phyloP scores from a whole-genome alignment of 2,888 invertebrate genomes.

The Bhutanitis thaidina region DNA sequence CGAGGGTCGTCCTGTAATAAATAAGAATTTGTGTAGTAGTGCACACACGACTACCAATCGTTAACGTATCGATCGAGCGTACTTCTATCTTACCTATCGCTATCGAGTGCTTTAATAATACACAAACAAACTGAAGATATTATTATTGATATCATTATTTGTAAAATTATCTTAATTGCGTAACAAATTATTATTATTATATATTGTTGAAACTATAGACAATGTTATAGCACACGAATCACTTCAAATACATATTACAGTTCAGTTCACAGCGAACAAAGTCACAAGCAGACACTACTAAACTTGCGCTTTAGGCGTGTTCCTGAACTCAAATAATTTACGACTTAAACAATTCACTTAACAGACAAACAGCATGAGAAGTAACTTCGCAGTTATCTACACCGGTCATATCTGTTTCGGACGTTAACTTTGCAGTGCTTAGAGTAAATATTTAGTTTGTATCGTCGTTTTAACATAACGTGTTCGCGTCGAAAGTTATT shows the following conservation, averaged over 20 bases:
- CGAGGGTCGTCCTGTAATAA: slow-evolving; percentile 68
- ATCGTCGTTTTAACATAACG: slow-evolving; percentile 9
- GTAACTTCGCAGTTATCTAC: slow-evolving; percentile 49
- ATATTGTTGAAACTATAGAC: no score
- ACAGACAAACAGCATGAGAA: slow-evolving; percentile 45
- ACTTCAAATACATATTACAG: slow-evolving; percentile 48
- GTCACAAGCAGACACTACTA: slow-evolving; percentile 55
- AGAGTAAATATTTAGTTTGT: slow-evolving; percentile 30
- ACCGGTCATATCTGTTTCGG: slow-evolving; percentile 61
- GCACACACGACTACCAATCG: slow-evolving; percentile 63
- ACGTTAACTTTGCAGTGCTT: slow-evolving; percentile 43
- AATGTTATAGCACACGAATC: slow-evolving; percentile 23
- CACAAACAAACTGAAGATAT: no score
- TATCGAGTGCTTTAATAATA: slow-evolving; percentile 25
- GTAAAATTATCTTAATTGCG: no score
- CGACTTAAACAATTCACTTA: slow-evolving; percentile 61
- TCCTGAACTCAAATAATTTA: slow-evolving; percentile 67
- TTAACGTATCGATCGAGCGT: slow-evolving; percentile 61
- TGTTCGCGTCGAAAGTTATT: slow-evolving; percentile 31
- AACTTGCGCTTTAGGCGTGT: slow-evolving; percentile 49
- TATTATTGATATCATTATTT: no score
- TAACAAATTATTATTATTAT: no score
- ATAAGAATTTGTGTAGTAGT: slow-evolving; percentile 70
- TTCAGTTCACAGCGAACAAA: slow-evolving; percentile 48
- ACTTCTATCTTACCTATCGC: slow-evolving; percentile 64